Conservation (phyloP, 2,113 vertebrate species). For the Catagonus wagneri region DNA sequence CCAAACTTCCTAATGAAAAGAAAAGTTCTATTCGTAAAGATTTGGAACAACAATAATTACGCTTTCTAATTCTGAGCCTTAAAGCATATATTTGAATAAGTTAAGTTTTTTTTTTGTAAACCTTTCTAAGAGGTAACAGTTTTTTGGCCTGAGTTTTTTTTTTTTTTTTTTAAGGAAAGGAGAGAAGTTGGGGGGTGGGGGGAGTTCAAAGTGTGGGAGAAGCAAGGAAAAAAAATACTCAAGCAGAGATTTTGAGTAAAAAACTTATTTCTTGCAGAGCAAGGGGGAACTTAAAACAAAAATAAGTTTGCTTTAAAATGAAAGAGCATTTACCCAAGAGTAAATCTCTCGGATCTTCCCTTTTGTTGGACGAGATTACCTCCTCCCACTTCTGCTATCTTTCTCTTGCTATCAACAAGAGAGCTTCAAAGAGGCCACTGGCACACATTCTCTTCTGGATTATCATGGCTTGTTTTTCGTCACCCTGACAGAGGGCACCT, state of each 20-base stretch:
- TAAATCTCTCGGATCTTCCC: not conserved
- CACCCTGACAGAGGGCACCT: not conserved
- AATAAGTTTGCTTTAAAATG: conserved; percentile 32
- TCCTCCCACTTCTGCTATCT: not conserved
- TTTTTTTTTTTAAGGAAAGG: not conserved
- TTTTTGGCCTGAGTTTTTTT: not conserved
- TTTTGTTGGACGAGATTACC: not conserved
- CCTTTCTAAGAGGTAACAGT: not conserved
- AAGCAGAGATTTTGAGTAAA: not conserved
- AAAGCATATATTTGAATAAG: not conserved
- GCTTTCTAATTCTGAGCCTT: not conserved
- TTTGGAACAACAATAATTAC: conserved; percentile 24
- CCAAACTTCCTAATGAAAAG: conserved; percentile 15
- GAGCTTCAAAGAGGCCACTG: not conserved
- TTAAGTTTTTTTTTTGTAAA: not conserved
- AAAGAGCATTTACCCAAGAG: not conserved
- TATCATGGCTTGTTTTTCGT: not conserved
- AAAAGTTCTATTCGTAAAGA: not conserved
- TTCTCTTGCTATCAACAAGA: not conserved
- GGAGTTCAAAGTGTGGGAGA: not conserved
- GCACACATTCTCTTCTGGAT: not conserved
- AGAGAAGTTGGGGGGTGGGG: not conserved
- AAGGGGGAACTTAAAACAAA: not conserved
- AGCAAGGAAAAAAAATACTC: not conserved
- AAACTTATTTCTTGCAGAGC: not conserved